A percentile compares a stretch with the other conserved stretches of the same genome.
phyloP scores from a whole-genome alignment of 1,140 invertebrate genomes.

The Nephila pilipes region DNA sequence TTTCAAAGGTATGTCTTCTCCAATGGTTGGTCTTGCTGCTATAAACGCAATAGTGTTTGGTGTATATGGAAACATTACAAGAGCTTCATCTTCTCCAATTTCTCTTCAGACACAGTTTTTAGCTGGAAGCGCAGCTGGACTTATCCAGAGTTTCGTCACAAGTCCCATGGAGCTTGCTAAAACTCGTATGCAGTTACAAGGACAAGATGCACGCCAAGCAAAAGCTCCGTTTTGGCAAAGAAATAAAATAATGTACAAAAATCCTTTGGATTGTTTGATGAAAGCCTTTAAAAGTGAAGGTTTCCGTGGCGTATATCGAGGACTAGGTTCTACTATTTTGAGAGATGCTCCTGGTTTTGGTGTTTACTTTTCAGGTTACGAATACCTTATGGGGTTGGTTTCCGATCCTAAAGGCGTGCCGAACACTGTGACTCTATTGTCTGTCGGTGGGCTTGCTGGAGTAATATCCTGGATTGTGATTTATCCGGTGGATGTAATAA shows the following conservation, averaged over 20 bases:
- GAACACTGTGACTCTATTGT: constrained; percentile 85
- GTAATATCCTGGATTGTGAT: constrained; percentile 90
- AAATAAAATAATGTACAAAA: constrained; percentile 80
- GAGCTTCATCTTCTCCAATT: constrained; percentile 83
- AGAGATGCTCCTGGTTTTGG: constrained; percentile 87
- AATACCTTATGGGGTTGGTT: constrained; percentile 83
- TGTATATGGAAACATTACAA: constrained; percentile 90
- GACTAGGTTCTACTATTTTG: constrained; percentile 87
- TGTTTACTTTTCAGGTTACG: constrained; percentile 88
- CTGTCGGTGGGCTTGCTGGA: constrained; percentile 92
- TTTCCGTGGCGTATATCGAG: constrained; percentile 87
- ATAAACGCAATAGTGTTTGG: constrained; percentile 96
- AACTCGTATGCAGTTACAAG: constrained; percentile 88
- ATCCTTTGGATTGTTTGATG: constrained; percentile 86
- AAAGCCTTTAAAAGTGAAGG: constrained; percentile 86
- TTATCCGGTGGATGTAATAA: constrained; percentile 94
- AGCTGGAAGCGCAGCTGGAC: constrained; percentile 85
- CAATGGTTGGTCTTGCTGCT: constrained; percentile 90
- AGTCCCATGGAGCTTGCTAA: constrained; percentile 94
- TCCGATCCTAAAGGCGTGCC: constrained; percentile 79
- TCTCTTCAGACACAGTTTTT: constrained; percentile 86
- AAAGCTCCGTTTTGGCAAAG: constrained; percentile 51
- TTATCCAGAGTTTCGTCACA: constrained; percentile 90
- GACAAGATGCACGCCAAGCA: constrained; percentile 74
- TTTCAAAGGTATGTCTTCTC: constrained; percentile 92